These are phyloP conservation scores for Ellobius talpinus DNA, from an alignment of 2,113 vertebrate genomes.

Conservation along the genomic window DNA sequence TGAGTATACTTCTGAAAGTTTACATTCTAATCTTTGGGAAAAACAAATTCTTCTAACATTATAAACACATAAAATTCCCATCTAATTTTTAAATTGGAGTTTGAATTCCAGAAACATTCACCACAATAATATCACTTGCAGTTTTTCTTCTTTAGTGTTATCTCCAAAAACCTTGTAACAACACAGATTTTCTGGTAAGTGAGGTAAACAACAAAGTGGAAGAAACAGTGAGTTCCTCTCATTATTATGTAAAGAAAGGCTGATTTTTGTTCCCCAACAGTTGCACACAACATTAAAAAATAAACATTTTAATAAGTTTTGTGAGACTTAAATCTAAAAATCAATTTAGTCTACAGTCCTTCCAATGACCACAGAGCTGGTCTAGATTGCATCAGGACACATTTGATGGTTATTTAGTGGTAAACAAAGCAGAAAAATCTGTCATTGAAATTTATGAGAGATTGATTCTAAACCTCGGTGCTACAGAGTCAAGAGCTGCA, in stretches of 20 bases:
- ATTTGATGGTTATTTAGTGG: slow-evolving; percentile 84
- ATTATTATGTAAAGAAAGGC: slow-evolving; percentile 81
- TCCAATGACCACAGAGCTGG: slow-evolving; percentile 76
- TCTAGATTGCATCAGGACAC: slow-evolving; percentile 70
- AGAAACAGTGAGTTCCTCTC: slow-evolving; percentile 66
- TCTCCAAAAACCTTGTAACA: slow-evolving; percentile 69
- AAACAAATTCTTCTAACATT: slow-evolving; percentile 74
- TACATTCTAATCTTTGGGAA: slow-evolving; percentile 78
- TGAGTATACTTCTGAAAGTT: slow-evolving; percentile 71
- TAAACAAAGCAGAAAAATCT: slow-evolving; percentile 88
- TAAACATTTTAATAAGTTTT: slow-evolving; percentile 84
- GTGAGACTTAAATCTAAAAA: slow-evolving; percentile 78
- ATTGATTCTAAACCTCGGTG: slow-evolving; percentile 77
- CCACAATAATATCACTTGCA: slow-evolving; percentile 64
- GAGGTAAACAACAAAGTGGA: slow-evolving; percentile 81
- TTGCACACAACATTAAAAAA: slow-evolving; percentile 68
- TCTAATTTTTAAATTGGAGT: slow-evolving; percentile 75
- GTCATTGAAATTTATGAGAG: slow-evolving; percentile 84
- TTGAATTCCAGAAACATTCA: slow-evolving; percentile 76
- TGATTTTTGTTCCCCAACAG: slow-evolving; percentile 80
- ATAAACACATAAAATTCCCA: slow-evolving; percentile 82
- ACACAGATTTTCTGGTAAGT: slow-evolving; percentile 81
- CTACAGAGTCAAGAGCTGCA: slow-evolving; percentile 79
- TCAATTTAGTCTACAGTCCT: slow-evolving; percentile 69
- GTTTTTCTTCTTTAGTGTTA: slow-evolving; percentile 74